Percentiles rank a stretch among this genome's conserved stretches.
Conservation (phyloP, 2,797 vertebrate genomes). For the Enteromius trimaculatus region DNA sequence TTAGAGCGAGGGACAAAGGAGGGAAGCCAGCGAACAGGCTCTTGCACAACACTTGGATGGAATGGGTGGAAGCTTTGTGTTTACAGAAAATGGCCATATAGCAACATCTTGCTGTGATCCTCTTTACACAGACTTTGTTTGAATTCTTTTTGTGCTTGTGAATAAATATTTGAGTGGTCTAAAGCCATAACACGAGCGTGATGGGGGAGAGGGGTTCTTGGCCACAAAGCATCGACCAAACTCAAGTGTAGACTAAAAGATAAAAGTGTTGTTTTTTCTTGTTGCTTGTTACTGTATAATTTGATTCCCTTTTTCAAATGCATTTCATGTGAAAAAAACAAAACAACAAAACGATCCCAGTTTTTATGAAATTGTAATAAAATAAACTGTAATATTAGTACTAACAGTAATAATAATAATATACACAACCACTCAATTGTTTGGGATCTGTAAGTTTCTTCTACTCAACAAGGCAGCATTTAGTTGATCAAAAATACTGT, state of each 20-base stretch:
- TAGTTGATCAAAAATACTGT: background rate
- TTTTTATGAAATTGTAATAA: background rate
- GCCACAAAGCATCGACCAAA: background rate
- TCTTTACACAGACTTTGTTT: constrained; percentile 43
- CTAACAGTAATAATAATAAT: background rate
- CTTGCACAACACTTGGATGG: constrained; percentile 45
- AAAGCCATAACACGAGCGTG: constrained; percentile 33
- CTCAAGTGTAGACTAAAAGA: constrained; percentile 1
- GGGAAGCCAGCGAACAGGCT: constrained; percentile 47
- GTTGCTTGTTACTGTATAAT: background rate
- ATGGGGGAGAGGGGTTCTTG: background rate
- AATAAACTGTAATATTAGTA: background rate
- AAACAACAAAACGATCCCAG: no score
- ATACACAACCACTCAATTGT: background rate
- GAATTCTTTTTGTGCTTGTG: constrained; percentile 44
- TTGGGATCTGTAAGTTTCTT: background rate
- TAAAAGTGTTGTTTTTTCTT: background rate
- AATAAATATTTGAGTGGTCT: constrained; percentile 53
- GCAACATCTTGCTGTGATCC: constrained; percentile 51
- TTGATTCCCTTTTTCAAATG: background rate
- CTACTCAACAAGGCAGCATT: background rate
- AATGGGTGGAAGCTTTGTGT: constrained; percentile 50
- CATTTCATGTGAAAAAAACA: no score
- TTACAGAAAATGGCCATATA: constrained; percentile 37
- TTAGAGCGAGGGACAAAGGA: constrained; percentile 60